Evolutionary conservation across 2,888 invertebrate species (phyloP), one percentile per base, ranked within the genome.

Genomic region (Perithous albicinctus): DNA sequence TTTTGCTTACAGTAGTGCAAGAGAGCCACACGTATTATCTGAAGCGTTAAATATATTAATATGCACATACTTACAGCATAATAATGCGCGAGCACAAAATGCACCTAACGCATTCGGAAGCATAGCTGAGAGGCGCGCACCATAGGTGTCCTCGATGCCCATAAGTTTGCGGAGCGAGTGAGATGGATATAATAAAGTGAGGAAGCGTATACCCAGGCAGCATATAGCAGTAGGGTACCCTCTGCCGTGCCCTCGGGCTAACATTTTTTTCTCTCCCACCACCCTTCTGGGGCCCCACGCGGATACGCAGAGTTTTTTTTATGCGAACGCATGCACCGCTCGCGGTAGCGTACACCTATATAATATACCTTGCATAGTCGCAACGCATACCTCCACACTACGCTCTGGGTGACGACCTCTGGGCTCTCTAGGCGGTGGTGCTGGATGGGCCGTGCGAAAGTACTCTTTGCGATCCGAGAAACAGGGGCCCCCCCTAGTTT

Each of bases 401-500:
- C 51, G 70, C 48, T n/a, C n/a, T 78, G 78, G 82, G 78, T 82
- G 82, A 78, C 82, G 82, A 82, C 78, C 78, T 82, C 75, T 41
- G 69, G 75, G 64, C 48, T 77, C 74, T 67, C 78, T 75, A 75
- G 81, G 77, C 51, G 78, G 63, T 63, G 70, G 63, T 29, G 74
- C 38, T 73, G 63, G 82, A 82, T 80, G 85, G 85, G 87, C 88
- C 91, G 91, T 91, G 91, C 91, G 91, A 91, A 91, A 91, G 87
- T 86, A 82, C 72, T 70, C 85, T 86, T 73, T 41, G 70, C 78
- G 38, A 73, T 56, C 32, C 73, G 43, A 35, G 90, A 72, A 77
- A 78, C 38, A 63, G 32, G 66, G 74, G 69, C 29, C 15, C n/a
- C 41, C 70, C 75, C 82, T 66, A 38, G 48, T 66, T 78, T 61